Conservation (phyloP, 2,797 vertebrate species). For the Chaunax sp. region DNA sequence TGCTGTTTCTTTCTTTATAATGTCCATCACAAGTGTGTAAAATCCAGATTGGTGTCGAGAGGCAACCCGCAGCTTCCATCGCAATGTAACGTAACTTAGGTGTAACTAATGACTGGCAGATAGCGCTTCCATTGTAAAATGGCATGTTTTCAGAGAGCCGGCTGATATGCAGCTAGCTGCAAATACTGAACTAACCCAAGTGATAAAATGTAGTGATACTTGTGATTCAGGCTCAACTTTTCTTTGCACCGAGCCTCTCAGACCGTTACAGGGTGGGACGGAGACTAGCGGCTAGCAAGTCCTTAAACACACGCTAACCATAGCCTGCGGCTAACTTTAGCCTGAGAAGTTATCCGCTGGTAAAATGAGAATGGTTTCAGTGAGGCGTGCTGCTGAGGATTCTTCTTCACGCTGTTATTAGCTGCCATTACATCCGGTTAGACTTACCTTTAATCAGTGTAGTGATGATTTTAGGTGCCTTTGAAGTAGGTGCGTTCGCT, state of each 20-base stretch:
- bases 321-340: conserved; percentile 54
- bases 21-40: too few relatives aligned
- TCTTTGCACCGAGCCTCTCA: conserved; percentile 20
- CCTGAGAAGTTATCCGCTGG: conserved; percentile 43
- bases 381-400: fast-evolving
- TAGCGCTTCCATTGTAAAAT: too few relatives aligned
- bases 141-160: too few relatives aligned
- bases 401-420: fast-evolving
- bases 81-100: too few relatives aligned
- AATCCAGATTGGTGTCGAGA: too few relatives aligned
- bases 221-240: too few relatives aligned
- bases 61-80: too few relatives aligned
- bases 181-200: too few relatives aligned
- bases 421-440: fast-evolving
- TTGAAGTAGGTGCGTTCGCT: conserved; percentile 51
- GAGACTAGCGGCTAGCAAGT: conserved; percentile 42
- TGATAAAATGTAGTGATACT: too few relatives aligned
- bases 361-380: fast-evolving
- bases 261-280: conserved; percentile 63
- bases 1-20: too few relatives aligned
- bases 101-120: too few relatives aligned
- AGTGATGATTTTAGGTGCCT: conserved; percentile 62
- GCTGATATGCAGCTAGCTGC: too few relatives aligned
- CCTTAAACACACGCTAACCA: conserved; percentile 56
- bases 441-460: conserved; percentile 61